Percentiles rank a stretch among this genome's conserved stretches.
Conservation (phyloP, 2,888 invertebrate species). For the Metopia argyrocephala region DNA sequence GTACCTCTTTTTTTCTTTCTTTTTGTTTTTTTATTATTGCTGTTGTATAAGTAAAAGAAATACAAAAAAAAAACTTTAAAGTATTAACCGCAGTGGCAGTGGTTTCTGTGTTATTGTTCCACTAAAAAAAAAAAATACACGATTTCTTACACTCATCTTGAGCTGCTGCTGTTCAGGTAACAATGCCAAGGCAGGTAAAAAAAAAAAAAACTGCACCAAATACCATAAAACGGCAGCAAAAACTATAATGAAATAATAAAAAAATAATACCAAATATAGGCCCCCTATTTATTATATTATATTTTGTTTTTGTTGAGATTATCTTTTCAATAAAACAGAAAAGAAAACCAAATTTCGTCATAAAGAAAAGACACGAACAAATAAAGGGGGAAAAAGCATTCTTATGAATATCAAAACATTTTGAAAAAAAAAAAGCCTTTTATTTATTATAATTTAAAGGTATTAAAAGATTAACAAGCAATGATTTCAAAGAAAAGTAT, state of each 20-base stretch:
- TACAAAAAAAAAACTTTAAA: background rate
- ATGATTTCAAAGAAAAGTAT: too few species aligned
- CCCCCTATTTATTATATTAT: slow-evolving; percentile 7
- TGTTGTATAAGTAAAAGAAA: too few species aligned
- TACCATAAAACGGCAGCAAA: background rate
- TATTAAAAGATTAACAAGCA: too few species aligned
- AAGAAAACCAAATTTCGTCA: too few species aligned
- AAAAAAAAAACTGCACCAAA: slow-evolving; percentile 8
- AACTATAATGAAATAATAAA: too few species aligned
- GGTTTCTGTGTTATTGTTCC: slow-evolving; percentile 38
- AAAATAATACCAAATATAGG: slow-evolving; percentile 40
- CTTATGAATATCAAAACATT: too few species aligned
- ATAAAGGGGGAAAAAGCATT: too few species aligned
- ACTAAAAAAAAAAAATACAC: slow-evolving; percentile 28
- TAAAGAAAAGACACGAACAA: too few species aligned
- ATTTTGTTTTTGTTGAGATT: slow-evolving; percentile 33
- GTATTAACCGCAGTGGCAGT: slow-evolving; percentile 28
- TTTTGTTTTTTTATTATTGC: too few species aligned
- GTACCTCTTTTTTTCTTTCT: too few species aligned
- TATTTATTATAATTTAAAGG: too few species aligned
- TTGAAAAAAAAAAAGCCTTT: too few species aligned
- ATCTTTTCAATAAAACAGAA: slow-evolving; percentile 62
- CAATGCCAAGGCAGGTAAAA: slow-evolving; percentile 63
- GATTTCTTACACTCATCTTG: background rate
- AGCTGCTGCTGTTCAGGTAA: slow-evolving; percentile 48